These are phyloP conservation scores for Ennomos erosarius DNA, from an alignment of 2,888 invertebrate species.

Conservation along the genomic window DNA sequence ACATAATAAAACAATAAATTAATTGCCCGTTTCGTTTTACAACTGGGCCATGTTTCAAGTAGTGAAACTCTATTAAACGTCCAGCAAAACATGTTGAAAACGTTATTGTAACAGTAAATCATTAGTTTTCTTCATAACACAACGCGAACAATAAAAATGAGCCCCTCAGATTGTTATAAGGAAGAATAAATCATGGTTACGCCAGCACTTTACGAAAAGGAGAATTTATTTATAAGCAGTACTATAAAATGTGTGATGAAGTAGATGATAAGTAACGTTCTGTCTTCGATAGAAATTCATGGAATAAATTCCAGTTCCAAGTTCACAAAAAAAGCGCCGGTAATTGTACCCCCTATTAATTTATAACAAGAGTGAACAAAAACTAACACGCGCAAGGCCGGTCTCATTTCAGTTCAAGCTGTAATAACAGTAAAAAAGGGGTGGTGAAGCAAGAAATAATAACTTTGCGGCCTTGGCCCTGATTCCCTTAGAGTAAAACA, in stretches of 20 bases:
- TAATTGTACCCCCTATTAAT: slow-evolving; percentile 15
- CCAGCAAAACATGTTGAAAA: slow-evolving; percentile 15
- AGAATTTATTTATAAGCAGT: slow-evolving; percentile 15
- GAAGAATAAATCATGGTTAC: slow-evolving; percentile 30
- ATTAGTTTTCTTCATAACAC: slow-evolving; percentile 24
- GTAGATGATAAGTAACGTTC: too few species aligned
- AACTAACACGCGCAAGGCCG: slow-evolving; percentile 20
- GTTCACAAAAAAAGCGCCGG: slow-evolving; percentile 7
- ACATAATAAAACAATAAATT: slow-evolving; percentile 10
- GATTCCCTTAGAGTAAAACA: slow-evolving; percentile 25
- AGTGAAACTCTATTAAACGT: slow-evolving; percentile 17
- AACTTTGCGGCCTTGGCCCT: slow-evolving; percentile 30
- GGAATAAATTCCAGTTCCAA: too few species aligned
- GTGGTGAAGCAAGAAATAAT: slow-evolving; percentile 32
- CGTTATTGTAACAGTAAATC: slow-evolving; percentile 28
- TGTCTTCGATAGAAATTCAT: too few species aligned
- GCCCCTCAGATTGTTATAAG: slow-evolving; percentile 32
- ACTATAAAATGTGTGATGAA: neutral
- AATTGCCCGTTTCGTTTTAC: slow-evolving; percentile 1
- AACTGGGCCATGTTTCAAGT: slow-evolving; percentile 8
- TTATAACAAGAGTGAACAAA: slow-evolving; percentile 21
- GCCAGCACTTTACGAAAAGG: slow-evolving; percentile 22
- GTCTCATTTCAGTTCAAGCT: slow-evolving; percentile 29
- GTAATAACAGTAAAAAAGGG: slow-evolving; percentile 36
- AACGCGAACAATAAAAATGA: slow-evolving; percentile 27